Percentiles rank a stretch among this genome's conserved stretches.
These are phyloP conservation scores for Diorhabda carinulata DNA, from an alignment of 1,140 invertebrate species.

Conservation along the genomic window DNA sequence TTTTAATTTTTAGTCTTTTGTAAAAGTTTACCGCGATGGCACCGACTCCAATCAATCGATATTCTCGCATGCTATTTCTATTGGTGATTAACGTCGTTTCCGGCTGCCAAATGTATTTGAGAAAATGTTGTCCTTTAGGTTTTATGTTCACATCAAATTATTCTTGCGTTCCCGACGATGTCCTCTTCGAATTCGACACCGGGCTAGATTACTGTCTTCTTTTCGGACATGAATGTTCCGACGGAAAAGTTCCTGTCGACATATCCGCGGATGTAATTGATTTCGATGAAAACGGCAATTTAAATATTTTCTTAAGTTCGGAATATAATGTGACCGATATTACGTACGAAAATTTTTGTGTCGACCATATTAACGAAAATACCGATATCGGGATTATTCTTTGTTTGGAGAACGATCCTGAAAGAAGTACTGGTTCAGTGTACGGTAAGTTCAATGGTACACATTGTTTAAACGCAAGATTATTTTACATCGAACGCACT, in stretches of 20 bases:
- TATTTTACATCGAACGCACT: too few species aligned
- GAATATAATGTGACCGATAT: background rate
- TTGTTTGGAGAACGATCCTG: constrained; percentile 1
- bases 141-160: constrained; percentile 3
- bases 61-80: background rate
- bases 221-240: background rate
- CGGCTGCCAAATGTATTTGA: background rate
- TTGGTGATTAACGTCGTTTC: background rate
- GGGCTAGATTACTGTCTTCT: background rate
- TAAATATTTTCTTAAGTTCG: background rate
- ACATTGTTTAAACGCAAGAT: too few species aligned
- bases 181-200: background rate
- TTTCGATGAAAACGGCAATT: constrained; percentile 13
- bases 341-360: constrained; percentile 5
- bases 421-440: background rate
- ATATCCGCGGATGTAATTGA: background rate
- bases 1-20: background rate
- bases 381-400: constrained; percentile 4
- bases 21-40: background rate
- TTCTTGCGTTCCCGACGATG: background rate
- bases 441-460: background rate
- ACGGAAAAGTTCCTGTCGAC: background rate
- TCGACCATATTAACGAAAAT: constrained; percentile 16
- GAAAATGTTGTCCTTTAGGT: constrained; percentile 1
- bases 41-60: background rate